phyloP scores from a whole-genome alignment of 2,797 vertebrate genomes.

The Lepus townsendii region DNA sequence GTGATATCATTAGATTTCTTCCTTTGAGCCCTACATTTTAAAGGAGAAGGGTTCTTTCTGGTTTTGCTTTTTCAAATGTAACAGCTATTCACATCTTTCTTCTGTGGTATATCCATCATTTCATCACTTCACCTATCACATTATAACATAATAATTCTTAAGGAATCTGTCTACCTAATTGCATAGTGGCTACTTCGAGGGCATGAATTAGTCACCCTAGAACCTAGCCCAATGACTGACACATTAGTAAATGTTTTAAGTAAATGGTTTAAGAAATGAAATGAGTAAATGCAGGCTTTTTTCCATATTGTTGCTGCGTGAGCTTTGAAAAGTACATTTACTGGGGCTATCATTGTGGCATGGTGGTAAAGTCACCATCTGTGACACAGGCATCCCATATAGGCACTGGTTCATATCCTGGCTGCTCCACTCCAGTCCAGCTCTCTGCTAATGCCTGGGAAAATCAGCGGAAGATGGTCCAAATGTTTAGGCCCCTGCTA shows the following conservation, averaged over 20 bases:
- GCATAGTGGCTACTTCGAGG: neutral
- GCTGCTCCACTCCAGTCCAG: too few species aligned
- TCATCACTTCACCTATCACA: neutral
- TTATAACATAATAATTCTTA: neutral
- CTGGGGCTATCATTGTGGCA: too few species aligned
- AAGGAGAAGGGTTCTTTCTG: neutral
- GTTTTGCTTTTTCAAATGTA: neutral
- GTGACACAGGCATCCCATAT: too few species aligned
- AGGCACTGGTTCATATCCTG: too few species aligned
- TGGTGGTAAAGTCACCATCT: too few species aligned
- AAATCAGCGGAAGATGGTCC: too few species aligned
- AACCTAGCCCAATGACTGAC: neutral
- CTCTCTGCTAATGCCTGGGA: too few species aligned
- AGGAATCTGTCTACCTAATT: neutral
- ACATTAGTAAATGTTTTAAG: neutral
- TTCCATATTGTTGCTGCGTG: neutral
- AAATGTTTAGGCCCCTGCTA: too few species aligned
- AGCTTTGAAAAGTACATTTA: too few species aligned
- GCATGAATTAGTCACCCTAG: neutral
- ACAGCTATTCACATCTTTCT: neutral
- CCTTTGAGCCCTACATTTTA: neutral
- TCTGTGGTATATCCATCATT: neutral
- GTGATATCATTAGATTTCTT: neutral
- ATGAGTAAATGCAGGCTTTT: neutral
- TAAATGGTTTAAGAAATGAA: neutral